phyloP scores from a whole-genome alignment of 2,113 vertebrate species.

The Lampris megalopsis region DNA sequence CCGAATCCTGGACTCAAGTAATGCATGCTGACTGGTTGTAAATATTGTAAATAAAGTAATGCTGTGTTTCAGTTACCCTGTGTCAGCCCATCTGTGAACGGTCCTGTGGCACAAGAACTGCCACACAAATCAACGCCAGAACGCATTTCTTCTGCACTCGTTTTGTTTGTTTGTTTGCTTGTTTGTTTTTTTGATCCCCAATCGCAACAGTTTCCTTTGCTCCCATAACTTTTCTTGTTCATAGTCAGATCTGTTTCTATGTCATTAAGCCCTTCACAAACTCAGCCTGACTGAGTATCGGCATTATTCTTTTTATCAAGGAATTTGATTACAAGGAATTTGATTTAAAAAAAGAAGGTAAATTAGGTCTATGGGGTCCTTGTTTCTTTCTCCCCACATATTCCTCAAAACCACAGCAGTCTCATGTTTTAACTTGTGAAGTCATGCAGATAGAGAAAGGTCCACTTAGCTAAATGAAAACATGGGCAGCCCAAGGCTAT shows the following conservation, averaged over 20 bases:
- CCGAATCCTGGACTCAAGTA: no score
- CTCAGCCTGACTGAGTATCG: constrained; percentile 57
- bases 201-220: constrained; percentile 32
- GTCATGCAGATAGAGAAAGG: constrained; percentile 10
- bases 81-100: no score
- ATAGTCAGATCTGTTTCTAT: constrained; percentile 62
- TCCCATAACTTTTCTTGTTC: constrained; percentile 53
- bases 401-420: constrained; percentile 9
- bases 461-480: constrained; percentile 22
- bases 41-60: no score
- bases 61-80: no score
- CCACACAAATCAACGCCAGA: constrained; percentile 52
- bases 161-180: constrained; percentile 61
- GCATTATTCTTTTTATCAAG: constrained; percentile 69
- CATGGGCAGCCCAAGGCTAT: background rate
- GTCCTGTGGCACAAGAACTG: no score
- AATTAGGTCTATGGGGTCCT: constrained; percentile 64
- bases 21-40: no score
- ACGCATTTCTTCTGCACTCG: constrained; percentile 48
- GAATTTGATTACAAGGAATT: constrained; percentile 62
- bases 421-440: constrained; percentile 23
- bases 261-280: constrained; percentile 67
- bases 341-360: constrained; percentile 65
- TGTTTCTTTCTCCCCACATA: constrained; percentile 7
- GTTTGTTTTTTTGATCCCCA: constrained; percentile 50